Evolutionary conservation across 2,888 invertebrate species (phyloP).

Genomic region (Tenthredo livida): DNA sequence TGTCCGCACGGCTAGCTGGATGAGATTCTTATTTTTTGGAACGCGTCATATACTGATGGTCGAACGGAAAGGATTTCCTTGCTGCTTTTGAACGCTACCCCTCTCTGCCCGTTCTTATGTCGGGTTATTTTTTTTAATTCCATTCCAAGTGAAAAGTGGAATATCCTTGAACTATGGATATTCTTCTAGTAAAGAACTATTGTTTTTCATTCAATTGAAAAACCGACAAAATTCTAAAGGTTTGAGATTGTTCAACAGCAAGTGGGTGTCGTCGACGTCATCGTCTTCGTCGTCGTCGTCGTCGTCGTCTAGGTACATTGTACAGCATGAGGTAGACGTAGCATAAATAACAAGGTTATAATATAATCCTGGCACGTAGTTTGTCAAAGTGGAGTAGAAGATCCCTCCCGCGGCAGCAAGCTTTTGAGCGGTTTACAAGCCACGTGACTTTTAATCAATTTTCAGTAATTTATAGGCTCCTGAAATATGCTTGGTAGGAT

Average conservation of each 20-base stretch:
- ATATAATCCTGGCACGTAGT: conserved; percentile 31
- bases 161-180: not conserved
- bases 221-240: not conserved
- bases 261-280: not conserved
- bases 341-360: conserved; percentile 36
- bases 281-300: not conserved
- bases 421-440: conserved; percentile 28
- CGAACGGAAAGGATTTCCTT: not conserved
- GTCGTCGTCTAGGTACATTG: not conserved
- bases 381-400: conserved; percentile 31
- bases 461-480: conserved; percentile 29
- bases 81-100: not conserved
- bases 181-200: no score
- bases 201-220: no score
- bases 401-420: not conserved
- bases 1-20: conserved; percentile 18
- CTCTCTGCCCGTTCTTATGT: not conserved
- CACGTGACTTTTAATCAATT: conserved; percentile 40
- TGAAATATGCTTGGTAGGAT: conserved; percentile 36
- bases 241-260: not conserved
- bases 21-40: conserved; percentile 2
- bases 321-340: not conserved
- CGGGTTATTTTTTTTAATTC: no score
- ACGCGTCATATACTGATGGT: not conserved
- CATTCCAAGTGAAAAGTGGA: not conserved